Evolutionary conservation across 1,140 invertebrate genomes (phyloP), one percentile per base, ranked within the genome.

Genomic region (Mylabris phalerata): DNA sequence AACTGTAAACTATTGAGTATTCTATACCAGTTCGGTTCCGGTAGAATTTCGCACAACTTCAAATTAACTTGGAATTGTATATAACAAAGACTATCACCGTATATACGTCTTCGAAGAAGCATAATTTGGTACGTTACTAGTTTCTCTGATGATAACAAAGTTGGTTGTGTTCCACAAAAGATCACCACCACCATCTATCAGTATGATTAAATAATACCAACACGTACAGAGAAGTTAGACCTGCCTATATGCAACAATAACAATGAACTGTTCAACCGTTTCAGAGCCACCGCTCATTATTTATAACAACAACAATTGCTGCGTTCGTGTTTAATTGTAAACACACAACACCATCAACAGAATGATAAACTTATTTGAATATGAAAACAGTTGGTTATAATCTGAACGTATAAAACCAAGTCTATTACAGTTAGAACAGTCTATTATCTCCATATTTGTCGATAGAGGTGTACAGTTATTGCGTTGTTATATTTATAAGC

Each of bases 211-310:
- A 32, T 7, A 32, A 32, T 32, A 32, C 7, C 19, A 32, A 4
- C 32, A 32, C 7, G 7, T 32, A 32, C 1, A 32, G 32, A 19
- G 19, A 19, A 19, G 4, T 32, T 32, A 32, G 32, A 3, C 7
- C 7, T 32, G 7, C 32, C 7, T 7, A 32, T 32, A 19, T 5
- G 7, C 32, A 32, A 32, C 32, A 32, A 46, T 43, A 41, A 57
- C 55, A 57, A 48, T 57, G 55, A 57, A 57, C 55, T 57, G 49
- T 46, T 57, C 55, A 48, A 48, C 55, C 43, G 55, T 57, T 57
- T 49, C 55, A 49, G 49, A 57, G 47, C 55, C 47, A 48, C 55
- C 42, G 47, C 27, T 48, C 47, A 48, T 57, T 57, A 57, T 49
- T 57, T 57, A 48, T 48, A 49, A 46, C 32, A 57, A 46, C 32